A percentile compares a stretch with the other conserved stretches of the same genome.
Conservation (phyloP, 2,888 invertebrate genomes). For the Hoplodrina blanda region DNA sequence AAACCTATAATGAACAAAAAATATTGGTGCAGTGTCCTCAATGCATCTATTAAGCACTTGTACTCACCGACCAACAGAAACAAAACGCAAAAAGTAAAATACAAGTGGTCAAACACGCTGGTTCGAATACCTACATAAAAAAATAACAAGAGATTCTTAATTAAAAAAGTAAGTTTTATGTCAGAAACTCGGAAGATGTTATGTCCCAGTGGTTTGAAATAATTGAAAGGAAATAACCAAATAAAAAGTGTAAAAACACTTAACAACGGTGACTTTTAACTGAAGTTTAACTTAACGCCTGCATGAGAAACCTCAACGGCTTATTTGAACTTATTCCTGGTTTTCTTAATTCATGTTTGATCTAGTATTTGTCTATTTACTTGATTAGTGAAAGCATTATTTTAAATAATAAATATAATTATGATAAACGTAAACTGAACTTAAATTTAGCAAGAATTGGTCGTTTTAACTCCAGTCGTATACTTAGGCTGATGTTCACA, state of each 20-base stretch:
- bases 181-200: slow-evolving; percentile 6
- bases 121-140: slow-evolving; percentile 8
- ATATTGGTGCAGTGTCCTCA: neutral
- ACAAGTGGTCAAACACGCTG: neutral
- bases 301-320: slow-evolving; percentile 3
- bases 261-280: slow-evolving; percentile 15
- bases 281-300: slow-evolving; percentile 13
- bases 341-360: neutral
- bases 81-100: slow-evolving; percentile 7
- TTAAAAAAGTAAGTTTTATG: slow-evolving; percentile 22
- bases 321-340: slow-evolving; percentile 4
- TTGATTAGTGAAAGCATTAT: neutral
- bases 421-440: neutral
- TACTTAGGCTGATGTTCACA: neutral
- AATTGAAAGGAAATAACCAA: slow-evolving; percentile 11
- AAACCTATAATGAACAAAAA: neutral
- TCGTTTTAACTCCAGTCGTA: neutral
- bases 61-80: neutral
- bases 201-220: slow-evolving; percentile 21
- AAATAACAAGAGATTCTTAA: slow-evolving; percentile 16
- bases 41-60: slow-evolving; percentile 8
- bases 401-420: neutral
- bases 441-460: neutral
- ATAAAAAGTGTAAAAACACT: slow-evolving; percentile 7
- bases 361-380: neutral